Evolutionary conservation across 2,797 vertebrate genomes (phyloP), one percentile per base, ranked within the genome.

Genomic region (Naso thynnoides): DNA sequence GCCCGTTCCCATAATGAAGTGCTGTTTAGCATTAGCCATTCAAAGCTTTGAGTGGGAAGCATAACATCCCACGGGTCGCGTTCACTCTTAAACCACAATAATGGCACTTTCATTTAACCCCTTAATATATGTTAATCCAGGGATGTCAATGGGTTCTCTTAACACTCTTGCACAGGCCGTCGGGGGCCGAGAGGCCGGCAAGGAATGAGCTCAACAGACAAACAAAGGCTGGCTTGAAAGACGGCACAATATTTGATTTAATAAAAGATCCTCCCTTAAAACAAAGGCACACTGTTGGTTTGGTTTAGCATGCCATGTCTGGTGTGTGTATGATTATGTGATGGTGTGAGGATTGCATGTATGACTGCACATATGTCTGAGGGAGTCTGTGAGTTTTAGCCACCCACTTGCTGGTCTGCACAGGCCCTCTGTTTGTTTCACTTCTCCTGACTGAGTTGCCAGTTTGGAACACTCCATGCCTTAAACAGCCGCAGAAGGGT

Each of bases 71-170:
- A 88, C 64, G 83, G 86, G 85, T 90, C 80, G 78, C 88, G 90
- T 89, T 87, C 86, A 83, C 86, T 84, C 86, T 76, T 83, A 58
- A 92, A 89, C 84, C 88, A 92, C 87, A 90, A 89, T 89, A 86
- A 90, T 91, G 88, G 88, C 84, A 88, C 89, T 89, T 91, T 88
- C 87, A 90, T 89, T 92, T 92, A 92, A 93, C 91, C 90, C 87
- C 88, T 87, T 91, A 92, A 90, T 93, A 80, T 90, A 92, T 93
- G 90, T 90, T 92, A 93, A 93, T 88, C 91, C 87, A 86, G 73
- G 84, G 62, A 90, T 92, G 92, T 93, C 92, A 94, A 89, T 91
- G 90, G 88, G 86, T 90, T 89, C 86, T 86, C 88, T 90, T 91
- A 90, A 90, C 86, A 85, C 85, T 84, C 80, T 66, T 70, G 78